Evolutionary conservation across 2,888 invertebrate species (phyloP), one percentile per base, ranked within the genome.

Genomic region (Lapara coniferarum): DNA sequence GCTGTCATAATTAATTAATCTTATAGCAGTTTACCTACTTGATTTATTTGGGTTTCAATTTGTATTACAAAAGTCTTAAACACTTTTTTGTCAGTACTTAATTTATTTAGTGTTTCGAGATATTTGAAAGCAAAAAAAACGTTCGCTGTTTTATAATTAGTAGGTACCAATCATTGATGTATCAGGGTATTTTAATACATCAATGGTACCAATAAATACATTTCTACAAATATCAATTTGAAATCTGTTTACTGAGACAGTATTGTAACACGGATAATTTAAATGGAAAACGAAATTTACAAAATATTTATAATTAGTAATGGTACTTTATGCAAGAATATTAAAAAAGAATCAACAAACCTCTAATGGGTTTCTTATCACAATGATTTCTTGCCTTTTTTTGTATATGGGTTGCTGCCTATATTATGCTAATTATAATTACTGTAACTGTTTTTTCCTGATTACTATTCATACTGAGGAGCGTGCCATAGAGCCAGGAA

Each of bases 61-160:
- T 58, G 37, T 37, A 58, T 58, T 58, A n/a, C n/a, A 58, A n/a
- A 58, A 44, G n/a, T n/a, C 37, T 58, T 58, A 7, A 44, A 53
- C 6, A 37, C 6, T 19, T 55, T 53, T 55, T 55, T 55, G 55
- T 19, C 25, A 25, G 19, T 56, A 25, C 56, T 10, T 25, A 56
- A 56, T 30, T 30, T 25, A 56, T 19, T 30, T 13, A 56, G 5
- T 44, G 58, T 44, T 44, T n/a, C 2, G 14, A 10, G 44, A 3
- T 58, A 19, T 56, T 56, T 6, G 44, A 10, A 10, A 5, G 25
- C 10, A 56, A 56, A 56, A 56, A 56, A 19, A 8, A 16, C 16
- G 7, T 0, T n/a, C n/a, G 10, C 25, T 8, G 25, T 14, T 12
- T 25, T 56, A 25, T 53, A 5, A 1, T 16, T 53, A 16, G n/a